Evolutionary conservation across 1,140 invertebrate genomes (phyloP).

Genomic region (Drosophila sulfurigaster): DNA sequence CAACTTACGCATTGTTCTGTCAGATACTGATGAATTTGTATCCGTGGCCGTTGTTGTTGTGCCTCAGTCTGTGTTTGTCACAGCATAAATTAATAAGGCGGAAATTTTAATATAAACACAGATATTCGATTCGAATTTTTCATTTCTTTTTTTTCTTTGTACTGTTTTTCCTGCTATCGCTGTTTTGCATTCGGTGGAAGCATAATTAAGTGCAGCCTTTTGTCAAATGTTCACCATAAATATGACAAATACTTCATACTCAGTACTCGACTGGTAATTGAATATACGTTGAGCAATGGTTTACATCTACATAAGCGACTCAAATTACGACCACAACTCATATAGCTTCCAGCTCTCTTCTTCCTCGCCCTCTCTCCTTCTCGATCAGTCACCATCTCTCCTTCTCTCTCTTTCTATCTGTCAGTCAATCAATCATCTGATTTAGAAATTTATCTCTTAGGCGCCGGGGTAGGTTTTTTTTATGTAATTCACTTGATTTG

Average conservation of each 20-base stretch:
- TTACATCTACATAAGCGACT: constrained; percentile 34
- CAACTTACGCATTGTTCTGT: constrained; percentile 69
- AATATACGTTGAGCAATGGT: constrained; percentile 62
- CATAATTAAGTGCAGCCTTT: constrained; percentile 70
- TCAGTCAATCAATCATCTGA: constrained; percentile 60
- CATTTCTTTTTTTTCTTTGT: neutral
- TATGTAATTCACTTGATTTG: constrained; percentile 54
- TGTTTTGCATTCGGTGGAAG: constrained; percentile 49
- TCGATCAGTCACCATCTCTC: neutral
- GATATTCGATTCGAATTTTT: constrained; percentile 66
- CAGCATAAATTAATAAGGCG: constrained; percentile 68
- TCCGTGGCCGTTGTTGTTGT: constrained; percentile 20
- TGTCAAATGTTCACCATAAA: constrained; percentile 43
- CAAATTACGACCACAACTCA: constrained; percentile 44
- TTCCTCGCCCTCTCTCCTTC: neutral
- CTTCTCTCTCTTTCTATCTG: neutral
- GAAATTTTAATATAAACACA: constrained; percentile 81
- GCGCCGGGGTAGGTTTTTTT: neutral
- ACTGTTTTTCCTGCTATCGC: neutral
- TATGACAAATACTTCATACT: constrained; percentile 20
- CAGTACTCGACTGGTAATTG: constrained; percentile 57
- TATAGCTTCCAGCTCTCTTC: constrained; percentile 24
- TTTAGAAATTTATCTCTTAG: constrained; percentile 7
- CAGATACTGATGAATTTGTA: constrained; percentile 51
- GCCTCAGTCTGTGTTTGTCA: constrained; percentile 18